A percentile compares a stretch with the other conserved stretches of the same genome.
Conservation (phyloP, 2,888 invertebrate species). For the Drosophila testacea region DNA sequence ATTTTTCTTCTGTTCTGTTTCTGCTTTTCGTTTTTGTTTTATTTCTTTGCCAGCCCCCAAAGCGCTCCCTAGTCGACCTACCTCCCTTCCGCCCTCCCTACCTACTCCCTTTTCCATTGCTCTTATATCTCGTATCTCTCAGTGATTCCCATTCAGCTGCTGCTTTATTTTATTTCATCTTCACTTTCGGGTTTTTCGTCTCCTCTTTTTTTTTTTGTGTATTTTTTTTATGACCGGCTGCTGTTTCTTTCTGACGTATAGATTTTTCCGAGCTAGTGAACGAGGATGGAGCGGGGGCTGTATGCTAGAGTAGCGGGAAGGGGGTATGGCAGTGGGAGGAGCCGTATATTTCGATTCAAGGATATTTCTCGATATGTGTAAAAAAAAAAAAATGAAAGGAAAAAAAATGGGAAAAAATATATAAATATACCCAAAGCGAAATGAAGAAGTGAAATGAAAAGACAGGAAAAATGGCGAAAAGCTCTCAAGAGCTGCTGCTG, state of each 20-base stretch:
- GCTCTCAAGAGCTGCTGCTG: constrained; percentile 45
- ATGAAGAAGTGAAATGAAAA: constrained; percentile 57
- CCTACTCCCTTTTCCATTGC: neutral
- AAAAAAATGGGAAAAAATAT: constrained; percentile 4
- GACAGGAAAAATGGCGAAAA: constrained; percentile 62
- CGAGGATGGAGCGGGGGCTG: neutral
- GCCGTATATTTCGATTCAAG: constrained; percentile 79
- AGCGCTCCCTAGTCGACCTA: constrained; percentile 40
- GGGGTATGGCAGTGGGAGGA: constrained; percentile 48
- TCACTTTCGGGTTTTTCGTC: constrained; percentile 79
- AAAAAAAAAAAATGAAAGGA: constrained; percentile 39
- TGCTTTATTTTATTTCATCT: constrained; percentile 79
- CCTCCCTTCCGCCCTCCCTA: neutral
- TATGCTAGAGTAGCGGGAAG: too few species aligned
- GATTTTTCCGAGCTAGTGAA: constrained; percentile 51
- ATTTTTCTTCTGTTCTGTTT: neutral
- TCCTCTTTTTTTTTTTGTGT: constrained; percentile 38
- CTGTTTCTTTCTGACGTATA: constrained; percentile 71
- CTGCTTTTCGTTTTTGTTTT: neutral
- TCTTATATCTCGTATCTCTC: constrained; percentile 16
- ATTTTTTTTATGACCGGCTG: constrained; percentile 60
- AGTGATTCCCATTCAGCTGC: constrained; percentile 62
- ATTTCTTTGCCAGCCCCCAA: constrained; percentile 30
- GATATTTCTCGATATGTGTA: constrained; percentile 79
- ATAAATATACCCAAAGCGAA: constrained; percentile 32